Base-by-base conservation (phyloP, 2,888 invertebrate species). In the Phyto melanocephala region DNA sequence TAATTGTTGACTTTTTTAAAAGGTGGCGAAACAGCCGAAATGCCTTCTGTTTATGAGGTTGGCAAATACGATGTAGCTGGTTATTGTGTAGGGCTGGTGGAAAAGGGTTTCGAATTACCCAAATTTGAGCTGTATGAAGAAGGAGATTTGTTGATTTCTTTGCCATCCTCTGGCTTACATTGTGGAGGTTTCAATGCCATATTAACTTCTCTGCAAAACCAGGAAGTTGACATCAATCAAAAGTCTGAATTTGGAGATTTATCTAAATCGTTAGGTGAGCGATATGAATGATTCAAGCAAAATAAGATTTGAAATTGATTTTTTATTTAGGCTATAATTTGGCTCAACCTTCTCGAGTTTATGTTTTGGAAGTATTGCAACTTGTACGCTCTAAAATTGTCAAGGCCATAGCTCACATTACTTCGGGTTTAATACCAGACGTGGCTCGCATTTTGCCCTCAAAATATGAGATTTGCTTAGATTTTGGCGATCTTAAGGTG, bases 31-130 rank as follows among this genome's bases (percentile, higher is more conserved):
- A 99, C 99, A 1, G 99, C 99, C 0, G 98, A 98, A 92, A 98
- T 99, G 98, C 99, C 99, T 0, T 95, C 96, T 1, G 95, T 99
- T 92, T 99, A 99, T 91, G 92, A 93, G 1, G 91, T 93, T 0
- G 96, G 95, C 0, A 96, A 98, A 85, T 99, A 98, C 91, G 99
- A 99, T 91, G 91, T 99, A 65, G 99, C 98, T 13, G 99, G 99
- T 1, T 99, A 99, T 91, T 95, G 97, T 0, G 97, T 99, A 0
- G 99, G 99, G 0, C 96, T 96, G 0, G 96, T 98, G 0, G 98
- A 99, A 90, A 93, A 95, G 84, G 88, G 92, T 0, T 91, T 92
- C 63, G 92, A 94, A 65, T 91, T 98, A 58, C 98, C 98, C 0
- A 93, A 93, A 67, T 91, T 92, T 3, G 90, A 92, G 40, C 93